These are phyloP conservation scores for Odiellus spinosus DNA, from an alignment of 2,888 invertebrate species.

Conservation along the genomic window DNA sequence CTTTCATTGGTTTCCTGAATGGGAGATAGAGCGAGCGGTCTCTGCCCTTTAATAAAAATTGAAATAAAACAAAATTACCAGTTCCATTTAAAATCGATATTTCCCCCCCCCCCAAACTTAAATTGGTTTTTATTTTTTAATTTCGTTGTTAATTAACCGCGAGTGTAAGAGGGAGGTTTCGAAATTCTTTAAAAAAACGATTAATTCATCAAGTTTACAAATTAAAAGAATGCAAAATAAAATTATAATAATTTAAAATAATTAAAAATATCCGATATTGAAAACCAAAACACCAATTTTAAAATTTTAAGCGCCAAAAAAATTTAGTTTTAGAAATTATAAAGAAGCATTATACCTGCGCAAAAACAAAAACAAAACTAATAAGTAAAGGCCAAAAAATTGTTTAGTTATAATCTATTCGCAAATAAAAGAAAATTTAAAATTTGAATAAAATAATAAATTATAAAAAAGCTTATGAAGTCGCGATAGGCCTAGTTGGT, in stretches of 20 bases:
- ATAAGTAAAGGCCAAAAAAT: too few relatives aligned
- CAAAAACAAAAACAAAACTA: not conserved
- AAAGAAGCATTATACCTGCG: not conserved
- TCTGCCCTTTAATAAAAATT: not conserved
- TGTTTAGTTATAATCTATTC: too few relatives aligned
- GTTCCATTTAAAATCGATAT: not conserved
- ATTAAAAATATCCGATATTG: not conserved
- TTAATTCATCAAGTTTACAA: too few relatives aligned
- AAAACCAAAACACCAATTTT: too few relatives aligned
- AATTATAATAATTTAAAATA: too few relatives aligned
- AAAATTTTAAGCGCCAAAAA: too few relatives aligned
- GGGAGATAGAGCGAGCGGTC: conserved; percentile 1
- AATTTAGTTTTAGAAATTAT: too few relatives aligned
- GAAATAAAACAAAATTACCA: not conserved
- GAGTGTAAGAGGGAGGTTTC: too few relatives aligned
- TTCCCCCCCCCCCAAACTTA: too few relatives aligned
- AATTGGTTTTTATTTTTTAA: not conserved
- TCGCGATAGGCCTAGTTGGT: not conserved
- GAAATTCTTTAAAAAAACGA: too few relatives aligned
- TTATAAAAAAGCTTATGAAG: too few relatives aligned
- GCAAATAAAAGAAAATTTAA: not conserved
- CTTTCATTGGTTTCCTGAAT: not conserved
- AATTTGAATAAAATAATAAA: not conserved
- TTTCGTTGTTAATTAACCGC: not conserved
- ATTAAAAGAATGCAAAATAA: too few relatives aligned